Evolutionary conservation across 2,888 invertebrate genomes (phyloP), one percentile per base, ranked within the genome.

Genomic region (Pandemis cinnamomeana): DNA sequence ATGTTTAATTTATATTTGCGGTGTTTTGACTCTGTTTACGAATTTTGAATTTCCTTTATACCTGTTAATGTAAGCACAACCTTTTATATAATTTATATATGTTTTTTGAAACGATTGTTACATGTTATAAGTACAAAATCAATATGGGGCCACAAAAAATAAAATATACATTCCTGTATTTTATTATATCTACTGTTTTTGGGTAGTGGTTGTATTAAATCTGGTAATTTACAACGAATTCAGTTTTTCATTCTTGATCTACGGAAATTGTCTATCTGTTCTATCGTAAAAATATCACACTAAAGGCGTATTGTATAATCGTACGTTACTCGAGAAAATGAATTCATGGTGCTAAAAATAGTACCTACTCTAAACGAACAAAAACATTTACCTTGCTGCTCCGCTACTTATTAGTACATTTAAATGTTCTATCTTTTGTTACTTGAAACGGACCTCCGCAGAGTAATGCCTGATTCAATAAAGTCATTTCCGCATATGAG

Each of bases 161-260:
- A 70, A 55, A 58, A 41, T 58, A 20, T 58, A 75, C 75, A 77
- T 77, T 77, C 75, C 77, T 76, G 63, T 72, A 53, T 70, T 44
- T 69, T 20, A 20, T 58, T 58, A 11, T 36, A 27, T 15, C 7
- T 67, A 51, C 7, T 67, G 41, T 60, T 64, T 44, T 69, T 72
- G 46, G 72, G 68, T 60, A 58, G 41, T 58, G 63, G 42, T 73
- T 73, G 64, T 60, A 73, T 64, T 73, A 69, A 70, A 70, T 72
- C 53, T 44, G 71, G 64, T 64, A 64, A 66, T 69, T 51, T 73
- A 58, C 60, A 70, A 70, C 51, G n/a, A 60, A 15, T 36, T 15
- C 36, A 11, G 8, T 41, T 11, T 69, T 73, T 73, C 42, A 64
- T 60, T 72, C 58, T 5, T 7, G 10, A 53, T 41, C n/a, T 15